Conservation (phyloP, 2,797 vertebrate genomes). For the Petrocephalus schoutedeni region DNA sequence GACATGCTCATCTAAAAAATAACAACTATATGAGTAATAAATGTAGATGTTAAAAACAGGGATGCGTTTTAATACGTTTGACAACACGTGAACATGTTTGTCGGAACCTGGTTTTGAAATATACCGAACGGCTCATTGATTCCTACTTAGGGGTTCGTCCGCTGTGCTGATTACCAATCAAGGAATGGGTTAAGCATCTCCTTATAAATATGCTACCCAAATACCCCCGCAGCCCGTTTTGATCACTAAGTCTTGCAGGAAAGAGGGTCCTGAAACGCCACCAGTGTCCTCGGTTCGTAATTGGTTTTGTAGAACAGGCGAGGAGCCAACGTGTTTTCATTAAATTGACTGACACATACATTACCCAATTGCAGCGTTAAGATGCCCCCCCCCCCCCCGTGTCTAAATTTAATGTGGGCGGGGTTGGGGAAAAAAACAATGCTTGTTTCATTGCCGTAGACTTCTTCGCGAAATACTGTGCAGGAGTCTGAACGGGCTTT, state of each 20-base stretch:
- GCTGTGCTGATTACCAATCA: constrained; percentile 56
- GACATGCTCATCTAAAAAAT: not conserved
- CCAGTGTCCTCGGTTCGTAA: constrained; percentile 72
- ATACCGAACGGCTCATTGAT: constrained; percentile 31
- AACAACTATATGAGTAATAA: not conserved
- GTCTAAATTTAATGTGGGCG: constrained; percentile 53
- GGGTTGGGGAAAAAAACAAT: constrained; percentile 72
- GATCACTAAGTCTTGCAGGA: constrained; percentile 70
- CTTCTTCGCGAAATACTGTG: constrained; percentile 61
- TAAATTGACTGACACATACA: constrained; percentile 56
- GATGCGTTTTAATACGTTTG: not conserved
- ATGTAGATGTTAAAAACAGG: not conserved
- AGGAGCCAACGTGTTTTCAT: constrained; percentile 70
- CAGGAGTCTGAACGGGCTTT: constrained; percentile 55
- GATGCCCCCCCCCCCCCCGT: not conserved
- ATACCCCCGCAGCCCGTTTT: constrained; percentile 72
- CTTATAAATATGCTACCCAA: constrained; percentile 62
- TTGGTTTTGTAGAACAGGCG: constrained; percentile 85
- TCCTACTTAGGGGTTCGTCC: constrained; percentile 49
- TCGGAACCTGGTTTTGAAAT: constrained; percentile 22
- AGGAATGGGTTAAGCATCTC: constrained; percentile 40
- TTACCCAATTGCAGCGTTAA: constrained; percentile 55
- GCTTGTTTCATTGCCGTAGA: constrained; percentile 80
- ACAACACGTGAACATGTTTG: not conserved
- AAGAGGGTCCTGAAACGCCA: constrained; percentile 78